phyloP scores from a whole-genome alignment of 2,113 vertebrate genomes.

The Hylia prasina region DNA sequence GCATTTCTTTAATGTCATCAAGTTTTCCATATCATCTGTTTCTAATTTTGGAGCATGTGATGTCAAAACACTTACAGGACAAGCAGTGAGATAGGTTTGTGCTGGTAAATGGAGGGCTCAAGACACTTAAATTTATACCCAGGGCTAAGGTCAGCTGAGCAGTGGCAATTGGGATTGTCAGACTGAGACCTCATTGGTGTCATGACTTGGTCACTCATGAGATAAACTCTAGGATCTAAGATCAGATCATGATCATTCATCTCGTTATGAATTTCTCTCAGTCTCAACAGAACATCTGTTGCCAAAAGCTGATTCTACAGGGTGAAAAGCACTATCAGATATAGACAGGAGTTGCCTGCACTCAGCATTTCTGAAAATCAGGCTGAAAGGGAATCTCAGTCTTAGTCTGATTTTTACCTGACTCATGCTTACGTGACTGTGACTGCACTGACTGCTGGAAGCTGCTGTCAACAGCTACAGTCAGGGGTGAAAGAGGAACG shows the following conservation, averaged over 20 bases:
- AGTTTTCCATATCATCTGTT: slow-evolving; percentile 16
- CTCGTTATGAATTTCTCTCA: not conserved
- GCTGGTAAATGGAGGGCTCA: not conserved
- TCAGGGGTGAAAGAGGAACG: slow-evolving; percentile 22
- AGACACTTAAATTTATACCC: not conserved
- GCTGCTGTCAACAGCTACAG: not conserved
- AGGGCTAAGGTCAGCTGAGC: not conserved
- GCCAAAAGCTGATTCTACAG: not conserved
- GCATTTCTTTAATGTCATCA: slow-evolving; percentile 21
- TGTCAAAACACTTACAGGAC: slow-evolving; percentile 27
- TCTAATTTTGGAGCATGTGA: slow-evolving; percentile 45
- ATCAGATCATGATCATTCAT: not conserved
- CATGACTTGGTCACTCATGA: not conserved
- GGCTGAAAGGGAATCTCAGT: slow-evolving; percentile 3
- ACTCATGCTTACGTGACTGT: slow-evolving; percentile 19
- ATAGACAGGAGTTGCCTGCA: not conserved
- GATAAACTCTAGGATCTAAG: not conserved
- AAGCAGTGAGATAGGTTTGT: not conserved
- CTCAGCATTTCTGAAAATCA: slow-evolving; percentile 6
- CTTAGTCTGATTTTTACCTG: slow-evolving; percentile 20
- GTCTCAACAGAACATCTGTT: not conserved
- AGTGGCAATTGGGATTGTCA: not conserved
- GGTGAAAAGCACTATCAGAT: not conserved
- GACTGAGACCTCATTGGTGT: not conserved
- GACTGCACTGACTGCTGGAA: not conserved